A percentile compares a stretch with the other conserved stretches of the same genome.
These are phyloP conservation scores for Mythimna ferrago DNA, from an alignment of 2,888 invertebrate species.

Conservation along the genomic window DNA sequence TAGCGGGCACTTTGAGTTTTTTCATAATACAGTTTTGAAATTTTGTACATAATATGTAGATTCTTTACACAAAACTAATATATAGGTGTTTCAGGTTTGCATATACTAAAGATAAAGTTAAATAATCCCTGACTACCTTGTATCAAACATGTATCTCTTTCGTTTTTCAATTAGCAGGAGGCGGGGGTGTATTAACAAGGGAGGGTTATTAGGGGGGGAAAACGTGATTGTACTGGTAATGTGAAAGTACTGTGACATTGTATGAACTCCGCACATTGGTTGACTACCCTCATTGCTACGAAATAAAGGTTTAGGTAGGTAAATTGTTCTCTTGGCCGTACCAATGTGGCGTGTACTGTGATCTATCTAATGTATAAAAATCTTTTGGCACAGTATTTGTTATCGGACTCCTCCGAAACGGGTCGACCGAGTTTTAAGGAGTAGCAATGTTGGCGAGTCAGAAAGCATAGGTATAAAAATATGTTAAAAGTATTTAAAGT, in stretches of 20 bases:
- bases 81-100: no score
- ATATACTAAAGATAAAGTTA: no score
- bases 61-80: no score
- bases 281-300: background rate
- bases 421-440: no score
- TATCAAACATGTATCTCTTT: background rate
- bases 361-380: background rate
- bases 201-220: background rate
- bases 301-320: background rate
- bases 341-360: background rate
- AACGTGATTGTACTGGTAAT: slow-evolving; percentile 37
- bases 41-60: no score
- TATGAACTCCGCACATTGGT: background rate
- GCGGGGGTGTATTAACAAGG: background rate
- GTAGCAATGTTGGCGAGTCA: no score
- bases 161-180: slow-evolving; percentile 28
- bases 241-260: slow-evolving; percentile 10
- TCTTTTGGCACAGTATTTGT: background rate
- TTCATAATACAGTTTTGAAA: no score
- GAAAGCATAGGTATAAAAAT: no score
- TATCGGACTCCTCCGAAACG: no score
- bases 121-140: background rate
- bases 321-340: background rate
- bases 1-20: no score
- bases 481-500: no score